phyloP scores from a whole-genome alignment of 2,797 vertebrate species.

The Pampus argenteus region DNA sequence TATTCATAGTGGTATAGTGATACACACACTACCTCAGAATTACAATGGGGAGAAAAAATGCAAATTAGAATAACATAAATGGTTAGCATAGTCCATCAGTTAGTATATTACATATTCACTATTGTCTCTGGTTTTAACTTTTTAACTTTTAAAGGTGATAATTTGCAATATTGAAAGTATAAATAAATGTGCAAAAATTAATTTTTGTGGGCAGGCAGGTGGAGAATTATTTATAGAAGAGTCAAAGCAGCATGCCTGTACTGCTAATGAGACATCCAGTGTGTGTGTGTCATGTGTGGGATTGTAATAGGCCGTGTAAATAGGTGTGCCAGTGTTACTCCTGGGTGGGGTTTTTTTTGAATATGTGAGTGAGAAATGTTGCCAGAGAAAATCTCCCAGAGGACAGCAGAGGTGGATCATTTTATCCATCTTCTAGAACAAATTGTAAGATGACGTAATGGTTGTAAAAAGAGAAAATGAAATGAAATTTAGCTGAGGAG shows the following conservation, averaged over 20 bases:
- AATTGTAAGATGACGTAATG: background rate
- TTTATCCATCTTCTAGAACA: background rate
- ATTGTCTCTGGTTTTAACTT: background rate
- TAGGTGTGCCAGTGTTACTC: constrained; percentile 9
- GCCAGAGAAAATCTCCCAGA: background rate
- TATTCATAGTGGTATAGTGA: too few relatives aligned
- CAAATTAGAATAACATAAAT: background rate
- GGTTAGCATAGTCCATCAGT: background rate
- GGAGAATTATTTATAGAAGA: constrained; percentile 57
- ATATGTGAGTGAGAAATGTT: background rate
- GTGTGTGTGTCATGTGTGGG: constrained; percentile 7
- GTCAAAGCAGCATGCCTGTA: constrained; percentile 50
- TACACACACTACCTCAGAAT: too few relatives aligned
- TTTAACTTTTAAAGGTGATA: background rate
- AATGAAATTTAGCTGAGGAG: background rate
- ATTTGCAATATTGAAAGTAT: background rate
- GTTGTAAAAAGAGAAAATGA: background rate
- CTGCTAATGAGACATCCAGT: constrained; percentile 66
- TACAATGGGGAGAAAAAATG: background rate
- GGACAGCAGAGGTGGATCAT: background rate
- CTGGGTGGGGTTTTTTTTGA: constrained; percentile 10
- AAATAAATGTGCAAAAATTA: background rate
- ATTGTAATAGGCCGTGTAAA: constrained; percentile 20
- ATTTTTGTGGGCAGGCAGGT: constrained; percentile 18
- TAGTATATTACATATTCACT: background rate